These are phyloP conservation scores for Chymomyza amoena DNA, from an alignment of 2,888 invertebrate genomes.

Conservation along the genomic window DNA sequence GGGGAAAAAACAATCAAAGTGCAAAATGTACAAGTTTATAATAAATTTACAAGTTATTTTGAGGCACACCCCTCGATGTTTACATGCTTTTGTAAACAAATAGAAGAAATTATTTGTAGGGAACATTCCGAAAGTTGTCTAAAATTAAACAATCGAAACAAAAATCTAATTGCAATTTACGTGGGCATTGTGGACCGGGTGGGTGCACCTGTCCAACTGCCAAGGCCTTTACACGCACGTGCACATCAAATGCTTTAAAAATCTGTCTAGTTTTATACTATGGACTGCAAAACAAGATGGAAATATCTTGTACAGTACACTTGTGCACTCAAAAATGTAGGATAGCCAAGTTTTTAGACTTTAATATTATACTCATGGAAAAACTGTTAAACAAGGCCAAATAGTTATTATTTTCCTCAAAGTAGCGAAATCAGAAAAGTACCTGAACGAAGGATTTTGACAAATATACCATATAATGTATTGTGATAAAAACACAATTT, in stretches of 20 bases:
- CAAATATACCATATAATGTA: no score
- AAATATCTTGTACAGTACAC: no score
- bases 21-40: no score
- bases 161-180: background rate
- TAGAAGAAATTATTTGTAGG: background rate
- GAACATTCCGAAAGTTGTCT: background rate
- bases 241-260: background rate
- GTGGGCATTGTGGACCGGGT: background rate
- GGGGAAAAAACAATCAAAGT: background rate
- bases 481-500: no score
- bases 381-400: no score
- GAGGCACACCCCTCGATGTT: background rate
- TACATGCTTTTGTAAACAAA: background rate
- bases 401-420: no score
- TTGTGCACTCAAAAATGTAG: no score
- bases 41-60: background rate
- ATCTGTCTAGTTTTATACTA: background rate
- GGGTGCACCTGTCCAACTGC: background rate
- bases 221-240: background rate
- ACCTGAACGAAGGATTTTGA: no score
- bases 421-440: no score
- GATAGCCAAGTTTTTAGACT: no score
- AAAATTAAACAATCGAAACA: background rate
- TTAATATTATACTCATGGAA: no score
- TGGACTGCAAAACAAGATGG: background rate